These are phyloP conservation scores for Tryphoninae sp. DNA, from an alignment of 2,888 invertebrate species.

Conservation along the genomic window DNA sequence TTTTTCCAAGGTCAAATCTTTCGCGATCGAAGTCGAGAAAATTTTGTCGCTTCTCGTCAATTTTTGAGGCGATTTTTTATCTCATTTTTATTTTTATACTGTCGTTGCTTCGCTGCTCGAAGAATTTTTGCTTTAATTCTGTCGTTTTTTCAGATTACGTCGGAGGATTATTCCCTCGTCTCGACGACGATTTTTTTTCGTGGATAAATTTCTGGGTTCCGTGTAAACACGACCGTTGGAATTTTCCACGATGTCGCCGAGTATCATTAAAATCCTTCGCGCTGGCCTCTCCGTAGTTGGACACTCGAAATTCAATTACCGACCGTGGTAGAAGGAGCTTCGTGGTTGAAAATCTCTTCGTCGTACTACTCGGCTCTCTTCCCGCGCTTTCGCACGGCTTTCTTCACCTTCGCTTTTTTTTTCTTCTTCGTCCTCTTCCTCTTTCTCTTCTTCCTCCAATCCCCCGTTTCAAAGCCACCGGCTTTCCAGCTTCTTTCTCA, in stretches of 20 bases:
- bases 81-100: too few species aligned
- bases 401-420: too few species aligned
- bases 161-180: not conserved
- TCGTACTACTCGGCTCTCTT: too few species aligned
- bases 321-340: constrained; percentile 5
- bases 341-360: not conserved
- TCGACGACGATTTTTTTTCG: constrained; percentile 1
- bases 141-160: not conserved
- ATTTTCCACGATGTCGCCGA: not conserved
- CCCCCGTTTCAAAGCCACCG: too few species aligned
- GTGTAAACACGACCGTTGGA: constrained; percentile 3
- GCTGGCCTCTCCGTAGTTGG: constrained; percentile 18
- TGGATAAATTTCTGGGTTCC: constrained; percentile 8
- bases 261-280: constrained; percentile 36
- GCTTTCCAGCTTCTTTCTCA: too few species aligned
- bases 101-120: too few species aligned
- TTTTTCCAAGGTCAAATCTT: too few species aligned
- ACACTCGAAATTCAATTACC: constrained; percentile 57
- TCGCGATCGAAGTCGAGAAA: not conserved
- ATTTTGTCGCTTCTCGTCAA: not conserved
- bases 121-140: too few species aligned
- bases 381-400: too few species aligned
- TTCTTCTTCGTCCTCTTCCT: not conserved
- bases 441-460: not conserved
- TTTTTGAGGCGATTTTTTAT: not conserved